Evolutionary conservation across 2,113 vertebrate genomes (phyloP), one percentile per base, ranked within the genome.

Genomic region (Carollia perspicillata): DNA sequence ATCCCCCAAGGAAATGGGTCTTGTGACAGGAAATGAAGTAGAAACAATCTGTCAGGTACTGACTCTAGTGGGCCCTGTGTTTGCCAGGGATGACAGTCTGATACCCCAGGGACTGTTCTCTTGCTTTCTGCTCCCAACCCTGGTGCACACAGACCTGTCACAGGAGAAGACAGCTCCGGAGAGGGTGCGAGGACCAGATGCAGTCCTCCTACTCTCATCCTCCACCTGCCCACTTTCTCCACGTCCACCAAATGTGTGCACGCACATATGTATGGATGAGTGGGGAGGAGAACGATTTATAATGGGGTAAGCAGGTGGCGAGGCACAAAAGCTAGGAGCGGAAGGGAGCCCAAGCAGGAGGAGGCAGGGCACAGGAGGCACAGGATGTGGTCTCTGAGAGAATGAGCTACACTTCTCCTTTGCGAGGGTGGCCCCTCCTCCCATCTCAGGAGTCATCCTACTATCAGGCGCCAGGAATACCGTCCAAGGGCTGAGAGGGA

Each of bases 301-400:
- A 42, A 79, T n/a, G 49, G 75, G 94, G 72, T 30, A 42, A 58
- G 49, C 13, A 4, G 65, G 71, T 65, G 33, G 60, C 18, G 18
- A 30, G 87, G 87, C 68, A 28, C 72, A 96, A 87, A 93, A 80
- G 80, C 58, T 47, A 42, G 80, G 94, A 58, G 87, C 33, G 37
- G 95, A 94, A 96, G 69, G 97, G 90, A 95, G 71, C 94, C 84
- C 79, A 55, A 80, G 89, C 87, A 90, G 58, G 69, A 94, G 95
- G 88, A 95, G 95, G 96, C 84, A 78, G 90, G 79, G 94, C 91
- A 81, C 37, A 85, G 85, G 84, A 94, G 92, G 96, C 77, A 95
- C 96, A 96, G 97, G 95, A 97, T 97, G 96, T 97, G 97, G 97
- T 97, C 93, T 96, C 77, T 40, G 84, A 95, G 92, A 97, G 83